phyloP scores from a whole-genome alignment of 2,113 vertebrate genomes.

The Machaerirhynchus nigripectus region DNA sequence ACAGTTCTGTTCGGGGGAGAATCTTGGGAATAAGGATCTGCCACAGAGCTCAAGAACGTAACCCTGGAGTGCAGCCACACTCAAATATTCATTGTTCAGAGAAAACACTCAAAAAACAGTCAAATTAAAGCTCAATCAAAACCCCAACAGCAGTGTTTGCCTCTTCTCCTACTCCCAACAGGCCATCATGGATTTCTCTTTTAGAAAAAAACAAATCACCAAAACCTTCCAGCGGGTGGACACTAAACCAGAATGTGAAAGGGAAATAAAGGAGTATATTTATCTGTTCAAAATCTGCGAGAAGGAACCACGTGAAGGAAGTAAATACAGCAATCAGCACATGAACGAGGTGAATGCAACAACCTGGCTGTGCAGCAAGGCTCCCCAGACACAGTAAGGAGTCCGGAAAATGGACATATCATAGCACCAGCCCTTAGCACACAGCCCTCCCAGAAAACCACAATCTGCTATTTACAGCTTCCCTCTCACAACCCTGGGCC shows the following conservation, averaged over 20 bases:
- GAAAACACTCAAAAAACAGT: not conserved
- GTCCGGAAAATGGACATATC: not conserved
- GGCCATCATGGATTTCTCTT: not conserved
- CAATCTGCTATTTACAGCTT: fast-evolving
- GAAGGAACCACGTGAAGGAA: fast-evolving
- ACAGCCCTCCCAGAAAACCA: too few species aligned
- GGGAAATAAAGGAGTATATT: not conserved
- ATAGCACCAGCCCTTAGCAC: not conserved
- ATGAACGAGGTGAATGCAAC: not conserved
- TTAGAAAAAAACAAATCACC: not conserved
- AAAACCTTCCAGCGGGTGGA: not conserved
- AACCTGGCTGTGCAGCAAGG: not conserved
- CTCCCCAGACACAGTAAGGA: fast-evolving
- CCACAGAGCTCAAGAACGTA: fast-evolving
- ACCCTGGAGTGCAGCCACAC: not conserved
- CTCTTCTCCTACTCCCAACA: not conserved
- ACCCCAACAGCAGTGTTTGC: too few species aligned
- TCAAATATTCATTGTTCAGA: fast-evolving
- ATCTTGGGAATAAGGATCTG: not conserved
- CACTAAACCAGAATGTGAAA: not conserved
- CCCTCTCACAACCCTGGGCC: not conserved
- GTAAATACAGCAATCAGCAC: not conserved
- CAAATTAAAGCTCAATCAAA: not conserved
- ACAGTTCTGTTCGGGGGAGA: not conserved
- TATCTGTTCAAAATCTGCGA: fast-evolving